Percentiles rank a stretch among this genome's conserved stretches.
phyloP scores from a whole-genome alignment of 2,797 vertebrate species.

The Antennarius maculatus region DNA sequence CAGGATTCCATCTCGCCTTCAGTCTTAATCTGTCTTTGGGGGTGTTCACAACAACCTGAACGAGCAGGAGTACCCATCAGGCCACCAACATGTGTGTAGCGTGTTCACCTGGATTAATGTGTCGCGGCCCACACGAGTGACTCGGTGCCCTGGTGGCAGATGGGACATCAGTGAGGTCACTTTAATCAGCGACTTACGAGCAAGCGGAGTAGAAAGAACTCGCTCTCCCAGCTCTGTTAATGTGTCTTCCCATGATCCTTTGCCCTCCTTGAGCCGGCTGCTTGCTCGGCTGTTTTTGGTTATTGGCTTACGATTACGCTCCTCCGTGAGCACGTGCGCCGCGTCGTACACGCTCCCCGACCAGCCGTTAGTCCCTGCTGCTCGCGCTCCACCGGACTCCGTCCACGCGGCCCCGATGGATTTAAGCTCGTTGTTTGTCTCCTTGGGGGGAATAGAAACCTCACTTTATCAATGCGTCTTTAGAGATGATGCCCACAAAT shows the following conservation, averaged over 20 bases:
- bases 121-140: slow-evolving; percentile 44
- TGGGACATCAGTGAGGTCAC: slow-evolving; percentile 63
- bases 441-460: slow-evolving; percentile 55
- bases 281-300: slow-evolving; percentile 32
- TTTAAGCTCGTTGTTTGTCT: slow-evolving; percentile 49
- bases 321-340: not conserved
- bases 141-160: slow-evolving; percentile 58
- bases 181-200: slow-evolving; percentile 68
- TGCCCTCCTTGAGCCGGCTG: slow-evolving; percentile 28
- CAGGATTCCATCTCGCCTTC: slow-evolving; percentile 45
- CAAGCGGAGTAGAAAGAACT: slow-evolving; percentile 28
- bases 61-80: not conserved
- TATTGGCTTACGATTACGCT: slow-evolving; percentile 24
- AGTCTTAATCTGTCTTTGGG: slow-evolving; percentile 46
- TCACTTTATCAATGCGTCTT: slow-evolving; percentile 59
- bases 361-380: not conserved
- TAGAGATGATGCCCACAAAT: slow-evolving; percentile 60
- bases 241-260: slow-evolving; percentile 46
- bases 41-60: slow-evolving; percentile 39
- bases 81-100: slow-evolving; percentile 11
- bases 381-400: not conserved
- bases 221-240: slow-evolving; percentile 26
- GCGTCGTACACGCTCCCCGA: not conserved
- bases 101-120: slow-evolving; percentile 64
- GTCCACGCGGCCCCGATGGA: slow-evolving; percentile 41